Evolutionary conservation across 64 coral and sea anemone species (phyloP).

Genomic region (Porites australiensis): DNA sequence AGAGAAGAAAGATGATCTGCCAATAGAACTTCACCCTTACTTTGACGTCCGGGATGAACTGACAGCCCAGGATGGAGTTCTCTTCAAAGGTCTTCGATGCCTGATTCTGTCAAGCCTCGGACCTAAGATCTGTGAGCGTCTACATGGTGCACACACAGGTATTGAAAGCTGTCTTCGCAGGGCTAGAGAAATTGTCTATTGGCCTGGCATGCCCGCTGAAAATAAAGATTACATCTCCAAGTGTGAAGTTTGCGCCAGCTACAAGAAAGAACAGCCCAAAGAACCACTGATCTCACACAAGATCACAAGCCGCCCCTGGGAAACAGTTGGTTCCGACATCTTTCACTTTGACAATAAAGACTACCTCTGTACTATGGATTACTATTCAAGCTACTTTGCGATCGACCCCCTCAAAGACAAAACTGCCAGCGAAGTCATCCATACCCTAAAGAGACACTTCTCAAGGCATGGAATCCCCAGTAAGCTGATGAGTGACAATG

Average conservation of each 20-base stretch:
- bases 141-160: constrained; percentile 3
- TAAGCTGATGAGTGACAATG: neutral
- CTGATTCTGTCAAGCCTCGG: neutral
- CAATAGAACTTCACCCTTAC: too few relatives aligned
- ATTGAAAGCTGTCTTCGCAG: constrained; percentile 17
- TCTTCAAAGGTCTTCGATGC: neutral
- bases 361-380: constrained; percentile 9
- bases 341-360: neutral
- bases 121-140: neutral
- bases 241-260: constrained; percentile 8
- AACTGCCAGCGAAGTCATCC: neutral
- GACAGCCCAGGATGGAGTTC: constrained; percentile 3
- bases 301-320: constrained; percentile 18
- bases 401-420: neutral
- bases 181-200: constrained; percentile 40
- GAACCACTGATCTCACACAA: constrained; percentile 36
- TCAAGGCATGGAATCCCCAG: constrained; percentile 18
- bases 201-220: constrained; percentile 29
- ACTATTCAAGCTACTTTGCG: constrained; percentile 29
- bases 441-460: neutral
- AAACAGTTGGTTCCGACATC: constrained; percentile 15
- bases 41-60: neutral
- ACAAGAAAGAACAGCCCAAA: neutral
- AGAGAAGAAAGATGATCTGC: too few relatives aligned
- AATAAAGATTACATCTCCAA: neutral